Evolutionary conservation across 23 tunicate genomes (phyloP).

Genomic region (Diplosoma virens): DNA sequence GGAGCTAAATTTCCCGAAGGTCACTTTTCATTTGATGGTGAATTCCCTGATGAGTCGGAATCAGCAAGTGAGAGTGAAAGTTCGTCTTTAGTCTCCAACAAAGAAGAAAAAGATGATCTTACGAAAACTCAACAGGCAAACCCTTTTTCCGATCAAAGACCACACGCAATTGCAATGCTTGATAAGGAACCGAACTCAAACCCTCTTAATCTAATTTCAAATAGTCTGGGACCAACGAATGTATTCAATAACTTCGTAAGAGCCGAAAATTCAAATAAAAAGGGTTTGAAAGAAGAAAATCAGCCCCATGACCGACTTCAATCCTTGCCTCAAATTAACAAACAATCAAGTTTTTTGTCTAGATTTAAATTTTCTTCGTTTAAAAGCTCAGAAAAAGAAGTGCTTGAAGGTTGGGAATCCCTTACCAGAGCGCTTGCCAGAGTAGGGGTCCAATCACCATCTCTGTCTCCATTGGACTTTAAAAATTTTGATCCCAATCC

Average conservation of each 20-base stretch:
- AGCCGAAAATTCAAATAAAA: not conserved
- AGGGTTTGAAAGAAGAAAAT: not conserved
- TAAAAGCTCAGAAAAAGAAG: not conserved
- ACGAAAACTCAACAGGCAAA: not conserved
- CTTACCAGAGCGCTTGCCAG: slow-evolving; percentile 82
- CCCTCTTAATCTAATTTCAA: slow-evolving; percentile 23
- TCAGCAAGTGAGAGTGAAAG: slow-evolving; percentile 41
- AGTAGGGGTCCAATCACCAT: slow-evolving; percentile 30
- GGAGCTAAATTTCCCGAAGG: slow-evolving; percentile 11
- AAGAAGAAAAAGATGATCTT: not conserved
- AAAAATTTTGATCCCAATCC: slow-evolving; percentile 20
- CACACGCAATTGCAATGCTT: not conserved
- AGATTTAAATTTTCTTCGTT: slow-evolving; percentile 20
- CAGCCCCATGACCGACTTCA: not conserved
- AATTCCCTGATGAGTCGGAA: slow-evolving; percentile 20
- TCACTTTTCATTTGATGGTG: slow-evolving; percentile 25
- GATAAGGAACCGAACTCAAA: not conserved
- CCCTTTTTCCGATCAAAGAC: not conserved
- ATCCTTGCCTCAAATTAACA: not conserved
- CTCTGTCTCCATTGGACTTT: not conserved
- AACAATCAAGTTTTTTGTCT: slow-evolving; percentile 11
- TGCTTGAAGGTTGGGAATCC: slow-evolving; percentile 70
- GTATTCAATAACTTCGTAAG: slow-evolving; percentile 1
- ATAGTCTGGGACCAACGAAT: slow-evolving; percentile 19
- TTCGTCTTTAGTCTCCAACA: slow-evolving; percentile 1